A percentile compares a stretch with the other conserved stretches of the same genome.
Conservation (phyloP, 2,888 invertebrate species). For the Erebia epiphron region DNA sequence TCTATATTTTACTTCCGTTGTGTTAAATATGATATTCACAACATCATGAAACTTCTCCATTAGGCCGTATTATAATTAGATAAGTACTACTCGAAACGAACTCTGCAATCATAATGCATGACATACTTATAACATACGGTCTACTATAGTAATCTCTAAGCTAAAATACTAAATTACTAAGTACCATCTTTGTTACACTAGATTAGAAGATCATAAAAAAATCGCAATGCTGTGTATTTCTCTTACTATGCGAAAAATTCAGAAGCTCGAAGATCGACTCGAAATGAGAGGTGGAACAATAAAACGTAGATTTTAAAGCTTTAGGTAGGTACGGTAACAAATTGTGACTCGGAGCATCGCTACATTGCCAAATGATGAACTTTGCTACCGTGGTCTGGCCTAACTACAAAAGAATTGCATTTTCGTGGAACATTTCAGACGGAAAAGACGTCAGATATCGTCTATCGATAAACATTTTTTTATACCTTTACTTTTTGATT, state of each 20-base stretch:
- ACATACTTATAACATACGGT: too few relatives aligned
- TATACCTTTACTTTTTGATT: not conserved
- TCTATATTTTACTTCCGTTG: too few relatives aligned
- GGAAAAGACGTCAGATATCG: not conserved
- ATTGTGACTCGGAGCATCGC: constrained; percentile 69
- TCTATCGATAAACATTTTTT: not conserved
- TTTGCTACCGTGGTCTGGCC: constrained; percentile 43
- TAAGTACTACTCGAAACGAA: too few relatives aligned
- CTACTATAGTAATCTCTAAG: too few relatives aligned
- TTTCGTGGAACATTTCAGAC: not conserved
- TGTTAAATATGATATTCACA: too few relatives aligned
- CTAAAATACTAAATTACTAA: too few relatives aligned
- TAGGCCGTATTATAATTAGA: too few relatives aligned
- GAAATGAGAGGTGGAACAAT: constrained; percentile 73
- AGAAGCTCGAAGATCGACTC: constrained; percentile 60
- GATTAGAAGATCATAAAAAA: not conserved
- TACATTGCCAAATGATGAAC: constrained; percentile 62
- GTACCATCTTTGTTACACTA: too few relatives aligned
- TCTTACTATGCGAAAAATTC: not conserved
- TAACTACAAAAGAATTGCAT: constrained; percentile 47
- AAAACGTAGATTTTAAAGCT: constrained; percentile 79
- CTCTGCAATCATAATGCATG: too few relatives aligned
- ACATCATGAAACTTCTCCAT: too few relatives aligned
- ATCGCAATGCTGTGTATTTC: not conserved
- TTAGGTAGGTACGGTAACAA: constrained; percentile 61